Conservation (phyloP, 2,113 vertebrate genomes). For the Dasyprocta punctata region DNA sequence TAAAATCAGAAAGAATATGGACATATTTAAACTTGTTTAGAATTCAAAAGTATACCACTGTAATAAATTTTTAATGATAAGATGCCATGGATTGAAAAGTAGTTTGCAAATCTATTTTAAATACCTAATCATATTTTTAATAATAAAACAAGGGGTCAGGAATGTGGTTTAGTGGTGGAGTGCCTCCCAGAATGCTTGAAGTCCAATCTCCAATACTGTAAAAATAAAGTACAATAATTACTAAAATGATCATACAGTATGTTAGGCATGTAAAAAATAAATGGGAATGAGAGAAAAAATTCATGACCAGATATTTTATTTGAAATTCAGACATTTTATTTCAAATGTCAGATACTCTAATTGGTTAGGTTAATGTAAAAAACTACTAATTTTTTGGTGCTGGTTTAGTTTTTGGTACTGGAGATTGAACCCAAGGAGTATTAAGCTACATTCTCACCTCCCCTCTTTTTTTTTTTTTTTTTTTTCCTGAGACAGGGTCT, state of each 20-base stretch:
- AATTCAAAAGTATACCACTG: background rate
- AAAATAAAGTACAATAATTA: background rate
- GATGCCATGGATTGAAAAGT: constrained; percentile 6
- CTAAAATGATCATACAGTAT: background rate
- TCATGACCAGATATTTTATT: constrained; percentile 33
- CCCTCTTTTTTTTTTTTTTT: background rate
- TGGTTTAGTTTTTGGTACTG: background rate
- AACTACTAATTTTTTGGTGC: background rate
- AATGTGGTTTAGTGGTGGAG: background rate
- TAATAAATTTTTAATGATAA: constrained; percentile 33
- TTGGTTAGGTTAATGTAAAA: constrained; percentile 4
- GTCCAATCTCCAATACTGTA: background rate
- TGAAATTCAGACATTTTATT: constrained; percentile 45
- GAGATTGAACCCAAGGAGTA: background rate
- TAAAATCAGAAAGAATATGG: constrained; percentile 78
- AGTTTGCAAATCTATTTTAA: constrained; percentile 52
- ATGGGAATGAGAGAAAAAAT: constrained; percentile 2
- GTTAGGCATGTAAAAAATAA: background rate
- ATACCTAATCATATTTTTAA: constrained; percentile 33
- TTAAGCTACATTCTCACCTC: background rate
- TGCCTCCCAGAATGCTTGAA: background rate
- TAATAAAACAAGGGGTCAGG: background rate
- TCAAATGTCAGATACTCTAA: constrained; percentile 38
- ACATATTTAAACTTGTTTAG: background rate
- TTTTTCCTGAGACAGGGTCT: background rate